Base-by-base conservation (phyloP, 2,888 invertebrate genomes). In the Priocnemis perturbator region DNA sequence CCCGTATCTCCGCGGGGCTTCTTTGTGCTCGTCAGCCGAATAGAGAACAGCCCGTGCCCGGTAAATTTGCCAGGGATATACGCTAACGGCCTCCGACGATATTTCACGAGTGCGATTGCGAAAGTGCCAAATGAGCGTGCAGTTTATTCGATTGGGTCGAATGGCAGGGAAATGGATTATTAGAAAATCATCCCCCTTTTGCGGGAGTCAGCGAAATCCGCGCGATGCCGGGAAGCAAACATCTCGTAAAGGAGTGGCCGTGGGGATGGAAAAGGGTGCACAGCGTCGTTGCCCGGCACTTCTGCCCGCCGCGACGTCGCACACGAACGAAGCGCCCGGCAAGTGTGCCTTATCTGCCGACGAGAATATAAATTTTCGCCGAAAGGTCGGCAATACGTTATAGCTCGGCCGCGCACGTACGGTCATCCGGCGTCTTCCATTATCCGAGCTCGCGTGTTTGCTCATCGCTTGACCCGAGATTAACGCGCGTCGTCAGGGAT, bases 281-380 rank as follows among this genome's bases (percentile, higher is more conserved):
- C 11, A 9, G 37, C 37, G 11, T 11, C 11, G 37, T 37, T 37
- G 2, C 1, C 37, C 37, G 7, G 64, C 60, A 64, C 68, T 73
- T 69, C 60, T 62, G 26, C 52, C 58, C 69, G 65, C 74, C 73
- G 67, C 67, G 73, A 67, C 64, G 68, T 69, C 73, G 67, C 71
- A 64, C 63, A 67, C 65, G 67, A 66, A 69, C 69, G 64, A 62
- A 44, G 69, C 71, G n/a, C n/a, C n/a, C 64, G 66, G 73, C 73
- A 66, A 74, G 72, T 84, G 83, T 84, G 81, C 81, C 83, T 84
- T 84, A 84, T 84, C 83, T 81, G 57, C 68, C 62, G 56, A 61
- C 65, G 77, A 66, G 77, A 79, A 83, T 81, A 83, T 83, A 83
- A 84, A 82, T 83, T 84, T 77, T 77, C 50, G 64, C 60, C 67